These are phyloP conservation scores for Xylocopa sonorina DNA, from an alignment of 1,140 invertebrate species.

Conservation along the genomic window DNA sequence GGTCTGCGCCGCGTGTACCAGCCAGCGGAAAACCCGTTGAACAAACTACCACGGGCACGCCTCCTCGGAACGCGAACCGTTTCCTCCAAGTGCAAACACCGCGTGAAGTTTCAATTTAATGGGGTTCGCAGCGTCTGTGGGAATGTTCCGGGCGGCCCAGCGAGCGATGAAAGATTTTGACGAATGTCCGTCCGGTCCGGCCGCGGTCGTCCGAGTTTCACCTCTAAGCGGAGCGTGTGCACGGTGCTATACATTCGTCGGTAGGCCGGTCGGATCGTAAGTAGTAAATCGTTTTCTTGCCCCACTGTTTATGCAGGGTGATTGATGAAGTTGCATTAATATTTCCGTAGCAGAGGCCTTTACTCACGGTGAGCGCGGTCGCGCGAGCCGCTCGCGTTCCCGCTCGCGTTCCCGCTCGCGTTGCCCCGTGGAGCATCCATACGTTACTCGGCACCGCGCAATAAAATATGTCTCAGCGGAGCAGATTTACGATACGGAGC, in stretches of 20 bases:
- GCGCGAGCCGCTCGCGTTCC: slow-evolving; percentile 2
- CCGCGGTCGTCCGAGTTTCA: slow-evolving; percentile 17
- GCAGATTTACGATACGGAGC: slow-evolving; percentile 54
- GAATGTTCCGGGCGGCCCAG: neutral
- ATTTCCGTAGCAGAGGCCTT: slow-evolving; percentile 57
- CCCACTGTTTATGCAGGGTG: slow-evolving; percentile 65
- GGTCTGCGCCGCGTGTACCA: no score
- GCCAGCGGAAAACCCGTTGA: no score
- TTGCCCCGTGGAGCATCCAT: slow-evolving; percentile 40
- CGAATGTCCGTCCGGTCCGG: slow-evolving; percentile 33
- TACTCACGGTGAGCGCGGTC: slow-evolving; percentile 17
- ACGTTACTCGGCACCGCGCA: slow-evolving; percentile 51
- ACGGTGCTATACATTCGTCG: slow-evolving; percentile 49
- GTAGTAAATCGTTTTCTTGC: slow-evolving; percentile 64
- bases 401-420: no score
- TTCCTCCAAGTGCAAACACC: neutral
- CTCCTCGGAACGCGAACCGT: no score
- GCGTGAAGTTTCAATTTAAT: slow-evolving; percentile 28
- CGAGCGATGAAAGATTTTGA: slow-evolving; percentile 53
- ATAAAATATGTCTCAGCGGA: slow-evolving; percentile 66
- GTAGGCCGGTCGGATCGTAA: slow-evolving; percentile 52
- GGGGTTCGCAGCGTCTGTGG: neutral
- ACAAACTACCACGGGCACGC: no score
- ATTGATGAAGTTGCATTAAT: slow-evolving; percentile 71
- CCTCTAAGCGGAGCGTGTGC: neutral